Evolutionary conservation across 1,140 invertebrate species (phyloP), one percentile per base, ranked within the genome.

Genomic region (Monomorium pharaonis): DNA sequence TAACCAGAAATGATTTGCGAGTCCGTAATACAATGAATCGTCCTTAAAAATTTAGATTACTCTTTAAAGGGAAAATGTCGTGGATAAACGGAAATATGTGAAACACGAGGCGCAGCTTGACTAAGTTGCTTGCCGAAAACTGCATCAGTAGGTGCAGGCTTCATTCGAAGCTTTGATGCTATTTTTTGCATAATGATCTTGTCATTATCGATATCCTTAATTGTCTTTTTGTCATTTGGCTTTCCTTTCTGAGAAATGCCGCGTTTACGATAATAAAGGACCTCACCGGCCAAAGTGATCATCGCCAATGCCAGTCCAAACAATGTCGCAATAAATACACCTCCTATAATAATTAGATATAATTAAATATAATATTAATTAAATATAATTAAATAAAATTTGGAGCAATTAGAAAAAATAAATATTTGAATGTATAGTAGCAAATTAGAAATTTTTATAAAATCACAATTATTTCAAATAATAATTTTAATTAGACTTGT

Each of bases 301-400:
- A 98, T 98, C 0, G 98, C 98, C 47, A 98, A 91, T 0, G 96
- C 96, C 5, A 98, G 94, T 0, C 98, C 98, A 91, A 98, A 98
- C 0, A 98, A 94, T 0, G 98, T 98, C 2, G 98, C 98, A 86
- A 98, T 98, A 90, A 98, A 98, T 3, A 98, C 98, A 7, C 98
- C 98, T 86, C 98, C 97, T 97, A 91, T 58, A 94, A 93, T 77
- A 62, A n/a, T 18, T 56, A 88, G 76, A 56, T 78, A 30, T 74
- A 30, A 33, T n/a, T n/a, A n/a, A n/a, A n/a, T n/a, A 75, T n/a
- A 78, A 67, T 12, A 51, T 3, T 51, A 62, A n/a, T 18, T 56
- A 88, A 72, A 56, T 78, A 30, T 74, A 30, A 33, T n/a, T n/a
- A n/a, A n/a, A n/a, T n/a, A 75, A 60, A 70, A 60, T 56, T 1